Base-by-base conservation (phyloP, 2,888 invertebrate species). In the Phalangium opilio region DNA sequence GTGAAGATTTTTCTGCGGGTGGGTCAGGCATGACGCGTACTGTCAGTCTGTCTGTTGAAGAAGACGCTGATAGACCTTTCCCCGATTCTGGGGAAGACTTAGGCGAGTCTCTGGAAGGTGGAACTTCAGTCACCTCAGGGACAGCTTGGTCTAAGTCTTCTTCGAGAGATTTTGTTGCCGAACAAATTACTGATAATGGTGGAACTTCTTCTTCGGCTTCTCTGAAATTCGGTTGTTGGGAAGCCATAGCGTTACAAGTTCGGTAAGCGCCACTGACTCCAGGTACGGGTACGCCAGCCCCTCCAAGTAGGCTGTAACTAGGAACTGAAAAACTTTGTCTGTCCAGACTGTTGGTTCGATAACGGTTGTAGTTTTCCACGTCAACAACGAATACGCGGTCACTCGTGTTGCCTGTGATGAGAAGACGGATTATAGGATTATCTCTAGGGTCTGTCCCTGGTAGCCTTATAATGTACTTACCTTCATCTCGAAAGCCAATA, bases 401-500 rank as follows among this genome's bases (percentile, higher is more conserved):
- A 55, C 60, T 57, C 51, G 57, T 52, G 51, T 57, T 57, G 20
- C 52, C 52, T 50, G 32, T 39, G 44, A 45, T 4, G 1, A 42
- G 32, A 45, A 11, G 43, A 19, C 12, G n/a, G 17, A 17, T 11
- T 19, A 36, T 32, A 14, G 8, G 8, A 27, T 27, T 27, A 27
- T 4, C 5, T 27, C 8, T 27, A 27, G 27, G 8, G 4, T 27
- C n/a, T n/a, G n/a, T n/a, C n/a, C n/a, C n/a, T n/a, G n/a, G n/a
- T n/a, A n/a, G n/a, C n/a, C n/a, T 38, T 18, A 17, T 14, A 10
- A 38, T 20, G 21, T 8, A 39, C 45, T 57, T 49, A 50, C 58
- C 77, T 59, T 90, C 87, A 59, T 89, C 89, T 54, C 86, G 78
- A 60, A 90, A 90, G 0, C 91, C 91, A 51, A 93, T 89, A 0